Base-by-base conservation (phyloP, 1,140 invertebrate genomes). In the Drosophila trapezifrons region DNA sequence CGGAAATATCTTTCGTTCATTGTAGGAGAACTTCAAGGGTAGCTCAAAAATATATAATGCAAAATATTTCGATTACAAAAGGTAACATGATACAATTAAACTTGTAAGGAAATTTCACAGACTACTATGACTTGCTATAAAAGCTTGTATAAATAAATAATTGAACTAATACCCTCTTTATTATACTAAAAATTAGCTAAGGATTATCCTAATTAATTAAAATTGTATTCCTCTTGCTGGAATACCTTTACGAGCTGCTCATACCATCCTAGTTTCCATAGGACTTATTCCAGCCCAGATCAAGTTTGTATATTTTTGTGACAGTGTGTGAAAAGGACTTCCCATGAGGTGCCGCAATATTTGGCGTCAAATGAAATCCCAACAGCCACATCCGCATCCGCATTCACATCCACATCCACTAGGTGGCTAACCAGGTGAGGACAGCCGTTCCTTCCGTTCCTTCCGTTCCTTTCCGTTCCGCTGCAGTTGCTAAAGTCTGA, bases 351-450 rank as follows among this genome's bases (percentile, higher is more conserved):
- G 29, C 72, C 73, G 47, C 73, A 76, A 49, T 76, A 47, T 76
- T 67, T 71, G 40, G 49, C 73, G 62, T 49, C 62, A 76, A 76
- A 76, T 76, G 47, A 76, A 67, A 59, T 76, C 29, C 46, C 62
- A 76, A 43, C 47, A 59, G 38, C 38, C 56, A 20, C 20, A 46
- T 56, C 25, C 60, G 8, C 17, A 32, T 29, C 45, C 35, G 5
- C 25, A 59, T 59, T n/a, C 59, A 15, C 25, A 20, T 45, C 29
- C 59, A 12, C 37, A n/a, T 45, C 29, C 32, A 37, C 52, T 18
- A 56, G 62, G 40, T 67, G 62, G 54, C 54, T 71, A 59, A 67
- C 62, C 73, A 76, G 73, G 72, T 76, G 73, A 55, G 54, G 52
- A 71, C 72, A 76, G 55, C 27, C 62, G 37, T 52, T 75, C 10